Base-by-base conservation (phyloP, 2,113 vertebrate genomes). In the Plecotus auritus region DNA sequence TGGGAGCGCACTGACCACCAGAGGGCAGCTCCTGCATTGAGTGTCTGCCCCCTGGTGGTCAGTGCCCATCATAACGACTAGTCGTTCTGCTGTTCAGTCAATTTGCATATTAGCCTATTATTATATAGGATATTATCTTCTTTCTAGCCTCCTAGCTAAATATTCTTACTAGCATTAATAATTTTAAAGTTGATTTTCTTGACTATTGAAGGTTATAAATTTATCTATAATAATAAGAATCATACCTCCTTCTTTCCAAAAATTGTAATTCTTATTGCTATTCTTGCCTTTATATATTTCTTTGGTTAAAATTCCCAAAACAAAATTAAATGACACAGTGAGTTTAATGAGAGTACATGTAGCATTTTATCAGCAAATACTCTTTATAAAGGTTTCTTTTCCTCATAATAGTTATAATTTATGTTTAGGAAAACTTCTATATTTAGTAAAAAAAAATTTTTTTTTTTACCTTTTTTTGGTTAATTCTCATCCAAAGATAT, bases 101-200 rank as follows among this genome's bases (percentile, higher is more conserved):
- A 49, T 49, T 12, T 49, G 47, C 2, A 49, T 49, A 49, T 49
- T 14, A 49, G 3, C 13, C 47, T 49, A 14, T 49, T 49, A 49
- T 49, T 49, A 14, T 14, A 49, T 49, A 49, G 47, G 47, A 61
- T 35, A 88, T 51, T 92, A 81, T 85, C 76, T 80, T 64, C 67
- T 90, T 85, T 42, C 59, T 70, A 61, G 42, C 16, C 18, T 90
- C 47, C 59, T 76, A 90, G 85, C 7, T 90, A 40, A 85, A 69
- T 87, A 17, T 70, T 88, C 61, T 89, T 74, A 76, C 28, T 45
- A 32, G 37, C 37, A 5, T 49, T 32, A 80, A n/a, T 91, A 77
- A 73, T 85, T 85, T 80, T 78, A 74, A 94, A 88, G 85, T 64
- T 94, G 30, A 94, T 54, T 66, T 85, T 81, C 47, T 90, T 86